Evolutionary conservation across 2,888 invertebrate species (phyloP), one percentile per base, ranked within the genome.

Genomic region (Venustoraphidia nigricollis): DNA sequence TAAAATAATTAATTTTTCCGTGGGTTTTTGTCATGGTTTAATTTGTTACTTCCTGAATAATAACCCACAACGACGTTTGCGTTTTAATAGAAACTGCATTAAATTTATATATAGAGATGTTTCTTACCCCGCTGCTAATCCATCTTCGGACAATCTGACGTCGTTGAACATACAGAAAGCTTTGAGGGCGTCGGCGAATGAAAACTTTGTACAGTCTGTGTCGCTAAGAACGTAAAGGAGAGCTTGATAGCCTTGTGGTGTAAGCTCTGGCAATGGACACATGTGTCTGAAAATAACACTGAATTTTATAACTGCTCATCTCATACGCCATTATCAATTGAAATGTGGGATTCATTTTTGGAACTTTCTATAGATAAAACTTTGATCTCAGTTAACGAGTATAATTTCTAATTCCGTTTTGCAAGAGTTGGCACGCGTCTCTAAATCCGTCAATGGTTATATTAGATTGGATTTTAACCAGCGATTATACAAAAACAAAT

Each of bases 91-190:
- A 17, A 17, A 17, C 17, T 17, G 2, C 4, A 17, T 17, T 17
- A 17, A 17, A 27, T 27, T 27, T 17, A 17, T 17, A 2, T 17
- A 17, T 17, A 4, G 4, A 17, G 4, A 17, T 17, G 17, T 17
- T 10, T 50, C 55, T 60, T 55, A 67, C 65, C 67, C 67, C 49
- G 67, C 65, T 34, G 58, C 61, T 9, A 68, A 53, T 2, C 70
- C 63, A 57, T 80, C 79, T 55, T 79, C 79, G 0, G 79, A 78
- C 42, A 79, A 61, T 51, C 78, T 71, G 51, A 76, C 68, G 58
- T 80, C 79, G 57, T 80, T 80, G 61, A 77, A 77, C 76, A 79
- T 79, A 62, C 79, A 79, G 63, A 80, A 79, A 9, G 67, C 68
- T 46, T 77, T 73, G 36, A 80, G 71, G 0, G 74, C 76, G 54